phyloP scores from a whole-genome alignment of 2,113 vertebrate genomes.

The Pungitius pungitius region DNA sequence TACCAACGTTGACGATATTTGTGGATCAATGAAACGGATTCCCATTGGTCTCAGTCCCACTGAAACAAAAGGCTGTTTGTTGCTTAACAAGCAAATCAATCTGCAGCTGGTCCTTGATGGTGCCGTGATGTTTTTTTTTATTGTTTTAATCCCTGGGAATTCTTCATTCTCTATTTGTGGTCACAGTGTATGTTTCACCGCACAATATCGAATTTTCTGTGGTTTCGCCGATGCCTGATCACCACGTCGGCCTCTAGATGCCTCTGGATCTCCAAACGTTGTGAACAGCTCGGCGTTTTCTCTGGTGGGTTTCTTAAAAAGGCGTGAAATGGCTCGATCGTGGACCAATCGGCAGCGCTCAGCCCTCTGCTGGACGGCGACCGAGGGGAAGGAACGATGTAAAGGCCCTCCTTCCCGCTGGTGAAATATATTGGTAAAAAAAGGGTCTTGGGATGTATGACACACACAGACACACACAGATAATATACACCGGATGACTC shows the following conservation, averaged over 20 bases:
- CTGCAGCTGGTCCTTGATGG: not conserved
- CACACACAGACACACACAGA: not conserved
- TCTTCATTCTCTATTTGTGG: not conserved
- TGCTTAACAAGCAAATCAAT: not conserved
- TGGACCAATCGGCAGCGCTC: not conserved
- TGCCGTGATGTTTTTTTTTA: not conserved
- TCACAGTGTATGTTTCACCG: not conserved
- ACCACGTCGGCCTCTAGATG: too few species aligned
- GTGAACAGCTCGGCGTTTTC: not conserved
- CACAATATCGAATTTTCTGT: not conserved
- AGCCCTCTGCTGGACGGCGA: not conserved
- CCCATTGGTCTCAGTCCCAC: not conserved
- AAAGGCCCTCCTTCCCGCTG: not conserved
- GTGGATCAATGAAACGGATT: not conserved
- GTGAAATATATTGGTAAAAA: slow-evolving; percentile 5
- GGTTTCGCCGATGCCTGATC: not conserved
- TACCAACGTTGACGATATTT: not conserved
- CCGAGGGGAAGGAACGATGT: not conserved
- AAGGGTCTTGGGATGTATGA: not conserved
- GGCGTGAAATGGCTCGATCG: too few species aligned
- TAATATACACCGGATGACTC: not conserved
- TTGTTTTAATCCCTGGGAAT: not conserved
- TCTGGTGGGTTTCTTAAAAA: not conserved
- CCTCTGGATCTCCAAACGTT: not conserved
- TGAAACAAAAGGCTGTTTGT: not conserved